Percentiles rank a stretch among this genome's conserved stretches.
Evolutionary conservation across 2,888 invertebrate species (phyloP).

Genomic region (Alitta virens): DNA sequence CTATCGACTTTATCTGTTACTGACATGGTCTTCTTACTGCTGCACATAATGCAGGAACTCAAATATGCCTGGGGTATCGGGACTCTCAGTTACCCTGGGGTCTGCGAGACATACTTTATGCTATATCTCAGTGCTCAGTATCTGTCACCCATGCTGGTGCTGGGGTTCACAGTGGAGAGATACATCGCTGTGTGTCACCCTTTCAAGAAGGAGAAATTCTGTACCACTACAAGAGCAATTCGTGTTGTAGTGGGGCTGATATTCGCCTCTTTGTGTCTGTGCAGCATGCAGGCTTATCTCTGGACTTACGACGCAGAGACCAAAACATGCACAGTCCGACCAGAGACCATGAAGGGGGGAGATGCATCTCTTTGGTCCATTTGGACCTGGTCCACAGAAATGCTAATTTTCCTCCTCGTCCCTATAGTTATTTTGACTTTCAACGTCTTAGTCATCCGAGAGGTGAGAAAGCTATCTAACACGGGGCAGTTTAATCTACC

Average conservation of each 20-base stretch:
- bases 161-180: slow-evolving; percentile 54
- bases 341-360: slow-evolving; percentile 27
- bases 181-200: slow-evolving; percentile 44
- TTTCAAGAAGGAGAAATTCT: slow-evolving; percentile 47
- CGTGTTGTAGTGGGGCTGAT: slow-evolving; percentile 38
- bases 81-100: slow-evolving; percentile 36
- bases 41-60: slow-evolving; percentile 49
- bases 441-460: slow-evolving; percentile 51
- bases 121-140: slow-evolving; percentile 48
- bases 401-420: slow-evolving; percentile 46
- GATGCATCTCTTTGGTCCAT: slow-evolving; percentile 35
- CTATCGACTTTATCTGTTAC: slow-evolving; percentile 50
- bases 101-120: slow-evolving; percentile 50
- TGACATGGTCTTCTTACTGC: slow-evolving; percentile 42
- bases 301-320: slow-evolving; percentile 44
- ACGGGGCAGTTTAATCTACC: not conserved
- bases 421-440: slow-evolving; percentile 49
- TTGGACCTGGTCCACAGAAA: slow-evolving; percentile 52
- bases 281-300: slow-evolving; percentile 46
- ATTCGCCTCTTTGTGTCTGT: slow-evolving; percentile 34
- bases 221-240: slow-evolving; percentile 46
- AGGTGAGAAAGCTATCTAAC: slow-evolving; percentile 43
- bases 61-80: slow-evolving; percentile 49
- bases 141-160: slow-evolving; percentile 50
- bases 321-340: slow-evolving; percentile 37